Evolutionary conservation across 2,888 invertebrate genomes (phyloP).

Genomic region (Machimus atricapillus): DNA sequence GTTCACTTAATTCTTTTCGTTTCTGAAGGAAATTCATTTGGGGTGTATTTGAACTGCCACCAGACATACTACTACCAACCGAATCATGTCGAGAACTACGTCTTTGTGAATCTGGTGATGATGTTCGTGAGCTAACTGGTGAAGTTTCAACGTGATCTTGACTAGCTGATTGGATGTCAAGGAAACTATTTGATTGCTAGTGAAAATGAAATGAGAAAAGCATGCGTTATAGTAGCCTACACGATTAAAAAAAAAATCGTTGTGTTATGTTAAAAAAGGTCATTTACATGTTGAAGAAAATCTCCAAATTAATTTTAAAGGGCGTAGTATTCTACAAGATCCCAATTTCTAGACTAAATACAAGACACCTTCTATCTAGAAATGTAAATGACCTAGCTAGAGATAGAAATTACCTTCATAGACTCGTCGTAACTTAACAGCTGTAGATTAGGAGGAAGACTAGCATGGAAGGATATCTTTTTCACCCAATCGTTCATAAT

Average conservation of each 20-base stretch:
- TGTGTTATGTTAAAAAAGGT: neutral
- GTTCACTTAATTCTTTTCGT: slow-evolving; percentile 59
- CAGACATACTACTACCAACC: slow-evolving; percentile 55
- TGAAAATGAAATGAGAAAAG: slow-evolving; percentile 4
- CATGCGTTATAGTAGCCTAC: slow-evolving; percentile 13
- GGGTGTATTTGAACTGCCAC: slow-evolving; percentile 61
- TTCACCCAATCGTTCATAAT: slow-evolving; percentile 90
- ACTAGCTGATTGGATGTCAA: slow-evolving; percentile 59
- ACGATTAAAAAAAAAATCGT: neutral
- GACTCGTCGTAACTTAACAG: slow-evolving; percentile 81
- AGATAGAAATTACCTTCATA: slow-evolving; percentile 64
- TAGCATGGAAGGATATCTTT: slow-evolving; percentile 92
- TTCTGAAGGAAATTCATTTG: slow-evolving; percentile 67
- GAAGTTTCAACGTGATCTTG: slow-evolving; percentile 62
- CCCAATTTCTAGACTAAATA: neutral
- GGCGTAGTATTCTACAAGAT: neutral
- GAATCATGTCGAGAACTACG: slow-evolving; percentile 58
- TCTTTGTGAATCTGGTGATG: slow-evolving; percentile 65
- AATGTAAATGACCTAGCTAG: neutral
- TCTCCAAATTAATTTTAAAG: neutral
- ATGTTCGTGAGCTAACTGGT: slow-evolving; percentile 65
- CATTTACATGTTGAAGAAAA: neutral
- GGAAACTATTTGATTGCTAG: slow-evolving; percentile 61
- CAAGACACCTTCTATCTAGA: neutral
- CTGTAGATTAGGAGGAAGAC: slow-evolving; percentile 87